These are phyloP conservation scores for Coregonus clupeaformis DNA, from an alignment of 2,113 vertebrate species.

Conservation along the genomic window DNA sequence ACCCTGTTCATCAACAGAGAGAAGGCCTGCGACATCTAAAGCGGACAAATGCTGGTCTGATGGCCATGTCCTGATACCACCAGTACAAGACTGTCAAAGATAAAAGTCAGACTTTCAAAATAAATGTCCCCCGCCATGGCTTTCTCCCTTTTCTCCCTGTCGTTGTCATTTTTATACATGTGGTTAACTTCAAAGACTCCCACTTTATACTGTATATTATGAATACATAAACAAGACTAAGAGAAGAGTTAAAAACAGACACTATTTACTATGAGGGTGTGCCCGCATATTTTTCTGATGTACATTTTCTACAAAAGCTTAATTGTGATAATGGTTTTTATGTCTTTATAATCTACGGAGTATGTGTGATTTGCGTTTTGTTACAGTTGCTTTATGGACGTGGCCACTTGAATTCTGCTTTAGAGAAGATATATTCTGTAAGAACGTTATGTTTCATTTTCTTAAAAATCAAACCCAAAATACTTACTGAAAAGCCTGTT, in stretches of 20 bases:
- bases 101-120: conserved; percentile 17
- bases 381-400: conserved; percentile 62
- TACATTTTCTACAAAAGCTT: conserved; percentile 80
- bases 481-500: conserved; percentile 72
- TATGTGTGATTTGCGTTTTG: conserved; percentile 66
- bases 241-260: conserved; percentile 59
- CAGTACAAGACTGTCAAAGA: conserved; percentile 6
- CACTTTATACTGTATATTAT: conserved; percentile 81
- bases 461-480: conserved; percentile 67
- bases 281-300: conserved; percentile 81
- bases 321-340: conserved; percentile 80
- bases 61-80: not conserved
- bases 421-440: conserved; percentile 55
- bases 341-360: conserved; percentile 76
- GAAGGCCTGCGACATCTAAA: conserved; percentile 88
- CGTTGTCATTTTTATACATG: conserved; percentile 88
- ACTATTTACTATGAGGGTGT: conserved; percentile 72
- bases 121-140: conserved; percentile 36
- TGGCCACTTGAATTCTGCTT: conserved; percentile 62
- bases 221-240: conserved; percentile 58
- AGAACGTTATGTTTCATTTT: conserved; percentile 39
- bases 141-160: conserved; percentile 76
- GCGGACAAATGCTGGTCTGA: not conserved
- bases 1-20: conserved; percentile 92
- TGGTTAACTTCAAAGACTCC: conserved; percentile 86